Conservation (phyloP, 2,113 vertebrate genomes). For the Etheostoma cragini region DNA sequence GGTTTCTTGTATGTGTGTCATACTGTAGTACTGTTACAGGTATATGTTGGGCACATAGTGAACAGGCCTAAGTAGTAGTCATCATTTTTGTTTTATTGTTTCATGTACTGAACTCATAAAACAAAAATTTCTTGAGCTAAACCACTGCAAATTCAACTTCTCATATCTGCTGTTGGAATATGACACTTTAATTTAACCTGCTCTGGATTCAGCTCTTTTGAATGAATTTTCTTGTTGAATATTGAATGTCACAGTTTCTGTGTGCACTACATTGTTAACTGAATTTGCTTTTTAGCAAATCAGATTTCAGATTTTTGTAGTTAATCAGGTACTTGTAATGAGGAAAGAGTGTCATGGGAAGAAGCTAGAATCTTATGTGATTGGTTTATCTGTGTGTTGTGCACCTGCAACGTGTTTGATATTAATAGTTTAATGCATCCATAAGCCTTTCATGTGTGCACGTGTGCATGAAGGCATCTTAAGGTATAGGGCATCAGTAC, state of each 20-base stretch:
- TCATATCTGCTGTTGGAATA: neutral
- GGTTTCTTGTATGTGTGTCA: conserved; percentile 21
- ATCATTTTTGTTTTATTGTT: neutral
- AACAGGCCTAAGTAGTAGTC: neutral
- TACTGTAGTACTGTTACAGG: neutral
- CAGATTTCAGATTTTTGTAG: conserved; percentile 58
- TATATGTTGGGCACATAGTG: neutral
- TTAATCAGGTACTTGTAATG: conserved; percentile 59
- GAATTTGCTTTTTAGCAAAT: conserved; percentile 60
- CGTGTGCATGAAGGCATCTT: neutral
- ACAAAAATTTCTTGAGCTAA: neutral
- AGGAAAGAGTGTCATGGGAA: conserved; percentile 28
- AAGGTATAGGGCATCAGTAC: neutral
- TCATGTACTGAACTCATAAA: neutral
- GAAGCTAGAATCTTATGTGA: neutral
- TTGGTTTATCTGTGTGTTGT: neutral
- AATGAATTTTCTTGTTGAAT: conserved; percentile 2
- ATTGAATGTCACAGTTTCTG: neutral
- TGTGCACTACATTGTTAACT: conserved; percentile 44
- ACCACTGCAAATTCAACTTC: neutral
- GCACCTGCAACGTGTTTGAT: neutral
- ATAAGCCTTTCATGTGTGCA: neutral
- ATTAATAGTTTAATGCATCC: neutral
- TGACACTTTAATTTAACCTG: conserved; percentile 7
- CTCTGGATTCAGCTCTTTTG: neutral